Evolutionary conservation across 2,888 invertebrate genomes (phyloP).

Genomic region (Melolontha melolontha): DNA sequence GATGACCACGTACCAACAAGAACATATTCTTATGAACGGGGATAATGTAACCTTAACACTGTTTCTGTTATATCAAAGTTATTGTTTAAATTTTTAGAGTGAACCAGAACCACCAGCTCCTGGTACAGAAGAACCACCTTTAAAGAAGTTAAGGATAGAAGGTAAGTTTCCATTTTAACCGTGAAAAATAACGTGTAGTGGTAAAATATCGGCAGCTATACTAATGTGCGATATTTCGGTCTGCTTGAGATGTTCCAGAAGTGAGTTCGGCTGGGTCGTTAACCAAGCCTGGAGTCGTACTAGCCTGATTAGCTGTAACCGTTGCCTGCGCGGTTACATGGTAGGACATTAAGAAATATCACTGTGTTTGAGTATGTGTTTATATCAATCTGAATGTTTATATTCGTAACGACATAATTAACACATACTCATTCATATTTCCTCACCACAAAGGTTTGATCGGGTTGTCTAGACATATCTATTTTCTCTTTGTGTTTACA

Average conservation of each 20-base stretch:
- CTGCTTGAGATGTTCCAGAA: conserved; percentile 69
- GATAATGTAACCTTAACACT: conserved; percentile 41
- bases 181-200: conserved; percentile 51
- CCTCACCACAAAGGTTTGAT: conserved; percentile 39
- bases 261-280: conserved; percentile 63
- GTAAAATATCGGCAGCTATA: conserved; percentile 60
- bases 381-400: conserved; percentile 16
- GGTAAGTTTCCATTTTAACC: conserved; percentile 58
- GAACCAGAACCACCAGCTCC: conserved; percentile 59
- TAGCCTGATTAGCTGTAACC: conserved; percentile 60
- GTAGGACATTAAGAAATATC: conserved; percentile 62
- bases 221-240: conserved; percentile 66
- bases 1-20: conserved; percentile 62
- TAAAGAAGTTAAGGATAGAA: conserved; percentile 55
- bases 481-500: conserved; percentile 68
- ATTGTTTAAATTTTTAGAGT: conserved; percentile 22
- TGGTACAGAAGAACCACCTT: conserved; percentile 60
- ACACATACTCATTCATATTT: conserved; percentile 42
- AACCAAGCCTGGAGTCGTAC: conserved; percentile 61
- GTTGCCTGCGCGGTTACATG: conserved; percentile 65
- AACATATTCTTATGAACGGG: conserved; percentile 55
- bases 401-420: conserved; percentile 2
- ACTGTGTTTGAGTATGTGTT: conserved; percentile 61
- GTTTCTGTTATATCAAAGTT: background rate
- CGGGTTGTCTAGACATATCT: conserved; percentile 53